Evolutionary conservation across 37 sponge, comb jelly and placozoan species (phyloP).

Genomic region (Halisarca cf. caerulea): DNA sequence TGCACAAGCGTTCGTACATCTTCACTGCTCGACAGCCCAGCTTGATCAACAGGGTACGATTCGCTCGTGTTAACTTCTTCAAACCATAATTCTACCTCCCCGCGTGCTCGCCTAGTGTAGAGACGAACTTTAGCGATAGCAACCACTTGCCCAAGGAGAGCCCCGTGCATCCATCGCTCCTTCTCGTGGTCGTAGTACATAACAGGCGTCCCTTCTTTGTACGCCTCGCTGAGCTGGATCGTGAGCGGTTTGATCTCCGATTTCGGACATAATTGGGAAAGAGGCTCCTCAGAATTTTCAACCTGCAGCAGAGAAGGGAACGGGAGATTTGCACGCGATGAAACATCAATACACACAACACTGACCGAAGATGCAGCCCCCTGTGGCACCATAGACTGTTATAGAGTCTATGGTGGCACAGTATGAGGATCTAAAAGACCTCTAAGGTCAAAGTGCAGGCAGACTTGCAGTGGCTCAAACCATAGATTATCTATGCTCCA

Average conservation of each 20-base stretch:
- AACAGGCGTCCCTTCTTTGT: constrained; percentile 7
- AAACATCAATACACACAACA: too few species aligned
- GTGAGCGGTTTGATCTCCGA: constrained; percentile 18
- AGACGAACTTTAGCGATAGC: not conserved
- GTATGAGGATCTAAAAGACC: too few species aligned
- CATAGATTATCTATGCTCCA: too few species aligned
- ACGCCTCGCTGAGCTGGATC: constrained; percentile 21
- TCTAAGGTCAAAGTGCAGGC: too few species aligned
- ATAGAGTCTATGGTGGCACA: too few species aligned
- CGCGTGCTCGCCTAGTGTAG: constrained; percentile 5
- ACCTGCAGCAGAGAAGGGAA: not conserved
- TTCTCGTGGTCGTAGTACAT: constrained; percentile 26
- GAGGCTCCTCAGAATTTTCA: not conserved
- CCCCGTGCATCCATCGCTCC: constrained; percentile 31
- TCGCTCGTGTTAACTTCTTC: not conserved
- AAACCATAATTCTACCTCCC: constrained; percentile 16
- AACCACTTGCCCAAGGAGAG: not conserved
- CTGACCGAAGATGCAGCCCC: too few species aligned
- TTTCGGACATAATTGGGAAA: not conserved
- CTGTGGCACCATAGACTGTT: too few species aligned
- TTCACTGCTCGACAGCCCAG: not conserved
- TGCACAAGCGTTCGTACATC: not conserved
- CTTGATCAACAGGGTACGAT: not conserved
- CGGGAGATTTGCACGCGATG: too few species aligned
- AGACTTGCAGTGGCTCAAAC: too few species aligned